phyloP scores from a whole-genome alignment of 2,888 invertebrate species.

The Lucinisca nassula region DNA sequence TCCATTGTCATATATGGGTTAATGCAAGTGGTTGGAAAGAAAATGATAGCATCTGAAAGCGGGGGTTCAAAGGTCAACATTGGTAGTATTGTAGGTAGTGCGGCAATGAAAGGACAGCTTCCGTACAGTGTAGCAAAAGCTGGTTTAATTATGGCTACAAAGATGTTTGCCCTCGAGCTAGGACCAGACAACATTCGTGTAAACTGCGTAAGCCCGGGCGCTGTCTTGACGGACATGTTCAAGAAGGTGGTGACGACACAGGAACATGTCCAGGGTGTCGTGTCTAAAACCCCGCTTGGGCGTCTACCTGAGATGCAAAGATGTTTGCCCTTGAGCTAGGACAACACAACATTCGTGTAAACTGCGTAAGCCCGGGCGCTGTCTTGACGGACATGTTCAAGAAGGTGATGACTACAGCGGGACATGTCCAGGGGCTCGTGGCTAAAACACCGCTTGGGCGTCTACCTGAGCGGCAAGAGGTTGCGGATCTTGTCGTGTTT shows the following conservation, averaged over 20 bases:
- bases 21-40: conserved; percentile 92
- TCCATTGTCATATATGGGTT: too few species aligned
- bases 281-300: conserved; percentile 94
- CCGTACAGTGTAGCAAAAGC: conserved; percentile 95
- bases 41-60: conserved; percentile 92
- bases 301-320: conserved; percentile 90
- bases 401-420: conserved; percentile 92
- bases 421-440: conserved; percentile 92
- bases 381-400: conserved; percentile 96
- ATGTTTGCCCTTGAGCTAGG: conserved; percentile 89
- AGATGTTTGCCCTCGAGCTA: conserved; percentile 89
- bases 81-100: conserved; percentile 92
- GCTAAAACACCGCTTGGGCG: conserved; percentile 93
- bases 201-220: conserved; percentile 97
- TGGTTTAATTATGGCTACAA: conserved; percentile 95
- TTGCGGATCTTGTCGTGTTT: conserved; percentile 14
- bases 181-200: conserved; percentile 89
- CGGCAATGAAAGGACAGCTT: conserved; percentile 92
- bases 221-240: conserved; percentile 96
- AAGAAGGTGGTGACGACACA: conserved; percentile 92
- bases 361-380: conserved; percentile 97
- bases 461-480: conserved; percentile 89
- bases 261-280: conserved; percentile 91
- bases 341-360: conserved; percentile 90
- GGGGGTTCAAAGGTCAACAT: conserved; percentile 96